A percentile compares a stretch with the other conserved stretches of the same genome.
These are phyloP conservation scores for Platalea minor DNA, from an alignment of 2,797 vertebrate species.

Conservation along the genomic window DNA sequence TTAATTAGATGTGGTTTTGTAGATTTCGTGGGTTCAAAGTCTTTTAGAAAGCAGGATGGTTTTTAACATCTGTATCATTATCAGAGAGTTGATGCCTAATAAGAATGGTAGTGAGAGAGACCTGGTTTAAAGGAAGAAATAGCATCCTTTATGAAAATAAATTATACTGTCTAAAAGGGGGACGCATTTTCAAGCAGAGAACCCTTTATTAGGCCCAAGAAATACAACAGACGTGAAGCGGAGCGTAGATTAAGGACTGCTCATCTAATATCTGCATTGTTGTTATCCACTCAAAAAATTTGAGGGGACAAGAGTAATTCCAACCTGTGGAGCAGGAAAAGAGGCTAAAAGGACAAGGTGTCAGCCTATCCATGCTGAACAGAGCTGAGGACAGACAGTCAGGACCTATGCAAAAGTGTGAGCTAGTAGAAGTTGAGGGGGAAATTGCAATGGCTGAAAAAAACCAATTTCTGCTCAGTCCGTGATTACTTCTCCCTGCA, in stretches of 20 bases:
- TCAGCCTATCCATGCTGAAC: background rate
- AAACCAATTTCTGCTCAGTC: background rate
- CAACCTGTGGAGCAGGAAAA: background rate
- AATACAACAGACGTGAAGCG: background rate
- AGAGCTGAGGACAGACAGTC: background rate
- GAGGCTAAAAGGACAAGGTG: background rate
- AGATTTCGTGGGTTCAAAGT: background rate
- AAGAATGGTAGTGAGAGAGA: background rate
- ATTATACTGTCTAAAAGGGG: background rate
- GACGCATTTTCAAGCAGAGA: background rate
- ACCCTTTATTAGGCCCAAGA: background rate
- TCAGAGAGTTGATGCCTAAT: background rate
- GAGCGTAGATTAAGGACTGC: background rate
- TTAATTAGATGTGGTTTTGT: background rate
- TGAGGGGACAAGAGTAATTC: background rate
- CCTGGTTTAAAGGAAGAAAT: background rate
- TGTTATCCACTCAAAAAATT: background rate
- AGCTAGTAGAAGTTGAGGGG: background rate
- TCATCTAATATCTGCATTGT: background rate
- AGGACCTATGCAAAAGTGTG: background rate
- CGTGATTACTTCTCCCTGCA: background rate
- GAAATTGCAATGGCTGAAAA: background rate
- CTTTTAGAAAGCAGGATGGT: background rate
- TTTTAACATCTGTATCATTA: constrained; percentile 6
- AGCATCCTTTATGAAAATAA: background rate